Conservation (phyloP, 2,888 invertebrate species). For the Salpingus planirostris region DNA sequence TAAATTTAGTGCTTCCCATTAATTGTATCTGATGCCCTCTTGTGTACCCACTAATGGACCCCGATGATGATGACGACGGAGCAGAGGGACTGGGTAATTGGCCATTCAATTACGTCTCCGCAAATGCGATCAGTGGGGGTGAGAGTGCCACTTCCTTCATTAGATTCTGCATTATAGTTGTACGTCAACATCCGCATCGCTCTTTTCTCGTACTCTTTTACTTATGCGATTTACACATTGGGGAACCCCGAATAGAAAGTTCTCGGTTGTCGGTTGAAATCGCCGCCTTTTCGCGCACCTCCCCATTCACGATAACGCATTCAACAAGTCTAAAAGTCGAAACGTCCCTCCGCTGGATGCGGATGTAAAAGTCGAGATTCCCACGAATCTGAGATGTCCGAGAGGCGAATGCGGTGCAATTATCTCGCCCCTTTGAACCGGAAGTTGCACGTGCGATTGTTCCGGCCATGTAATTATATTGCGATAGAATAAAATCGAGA, state of each 20-base stretch:
- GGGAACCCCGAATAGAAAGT: too few species aligned
- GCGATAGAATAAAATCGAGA: constrained; percentile 18
- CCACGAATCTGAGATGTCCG: constrained; percentile 36
- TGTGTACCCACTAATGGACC: constrained; percentile 24
- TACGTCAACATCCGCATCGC: too few species aligned
- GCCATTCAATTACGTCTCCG: constrained; percentile 30
- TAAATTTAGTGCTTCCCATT: too few species aligned
- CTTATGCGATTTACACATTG: too few species aligned
- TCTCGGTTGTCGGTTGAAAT: too few species aligned
- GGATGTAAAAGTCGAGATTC: constrained; percentile 19
- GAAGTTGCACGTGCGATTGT: constrained; percentile 33
- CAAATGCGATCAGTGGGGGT: constrained; percentile 29
- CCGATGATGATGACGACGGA: too few species aligned
- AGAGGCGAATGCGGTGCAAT: constrained; percentile 17
- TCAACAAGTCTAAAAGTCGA: too few species aligned
- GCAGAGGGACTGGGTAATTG: constrained; percentile 30
- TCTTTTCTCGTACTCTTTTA: too few species aligned
- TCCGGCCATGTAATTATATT: constrained; percentile 28
- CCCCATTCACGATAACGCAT: too few species aligned
- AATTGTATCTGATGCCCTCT: constrained; percentile 26
- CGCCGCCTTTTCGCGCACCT: too few species aligned
- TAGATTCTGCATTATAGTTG: too few species aligned
- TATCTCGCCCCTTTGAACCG: constrained; percentile 32
- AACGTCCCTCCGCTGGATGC: too few species aligned
- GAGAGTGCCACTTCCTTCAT: constrained; percentile 29